These are phyloP conservation scores for Agelaius phoeniceus DNA, from an alignment of 2,113 vertebrate genomes.

Conservation along the genomic window DNA sequence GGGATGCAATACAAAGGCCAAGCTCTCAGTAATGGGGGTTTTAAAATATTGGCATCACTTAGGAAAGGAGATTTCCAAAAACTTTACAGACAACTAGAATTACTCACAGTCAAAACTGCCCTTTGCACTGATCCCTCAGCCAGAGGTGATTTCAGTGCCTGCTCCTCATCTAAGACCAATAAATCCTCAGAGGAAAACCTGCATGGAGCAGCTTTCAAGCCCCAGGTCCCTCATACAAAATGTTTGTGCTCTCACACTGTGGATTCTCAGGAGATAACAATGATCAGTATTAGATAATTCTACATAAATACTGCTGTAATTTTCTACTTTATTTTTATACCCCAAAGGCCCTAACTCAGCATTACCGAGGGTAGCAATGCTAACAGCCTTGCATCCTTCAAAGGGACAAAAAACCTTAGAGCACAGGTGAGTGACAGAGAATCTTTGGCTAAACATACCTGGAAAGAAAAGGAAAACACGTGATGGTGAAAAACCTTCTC, in stretches of 20 bases:
- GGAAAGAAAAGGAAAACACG: neutral
- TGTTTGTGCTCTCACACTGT: neutral
- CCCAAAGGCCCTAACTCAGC: neutral
- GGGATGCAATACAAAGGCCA: neutral
- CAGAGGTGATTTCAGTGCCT: neutral
- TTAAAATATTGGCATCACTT: neutral
- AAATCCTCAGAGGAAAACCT: neutral
- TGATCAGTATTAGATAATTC: neutral
- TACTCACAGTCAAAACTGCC: neutral
- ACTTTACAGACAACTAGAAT: neutral
- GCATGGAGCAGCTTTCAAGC: neutral
- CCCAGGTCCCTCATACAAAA: neutral
- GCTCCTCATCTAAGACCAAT: neutral
- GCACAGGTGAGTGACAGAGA: neutral
- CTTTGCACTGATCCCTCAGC: neutral
- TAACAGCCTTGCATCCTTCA: neutral
- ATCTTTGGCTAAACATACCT: neutral
- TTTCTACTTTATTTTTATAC: neutral
- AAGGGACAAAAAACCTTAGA: neutral
- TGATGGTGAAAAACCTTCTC: neutral
- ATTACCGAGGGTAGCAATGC: neutral
- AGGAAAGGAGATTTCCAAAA: neutral
- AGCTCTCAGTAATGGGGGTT: neutral
- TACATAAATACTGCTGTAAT: neutral
- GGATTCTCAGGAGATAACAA: neutral